Base-by-base conservation (phyloP, 37 sponge, comb jelly and placozoan species). In the Aphrocallistes beatrix region DNA sequence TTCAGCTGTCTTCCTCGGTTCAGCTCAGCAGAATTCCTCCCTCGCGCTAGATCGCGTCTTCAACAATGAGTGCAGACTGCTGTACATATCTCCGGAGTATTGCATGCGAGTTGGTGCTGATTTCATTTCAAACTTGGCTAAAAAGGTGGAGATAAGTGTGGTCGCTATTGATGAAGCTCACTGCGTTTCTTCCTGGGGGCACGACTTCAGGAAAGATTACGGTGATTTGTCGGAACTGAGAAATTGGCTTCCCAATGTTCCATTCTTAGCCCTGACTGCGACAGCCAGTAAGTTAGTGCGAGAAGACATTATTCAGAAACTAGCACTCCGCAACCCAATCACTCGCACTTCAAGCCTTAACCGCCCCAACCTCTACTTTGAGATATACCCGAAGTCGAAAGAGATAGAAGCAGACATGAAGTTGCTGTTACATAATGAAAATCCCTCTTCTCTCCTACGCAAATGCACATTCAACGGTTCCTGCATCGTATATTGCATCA, bases 131-230 rank as follows among this genome's bases (percentile, higher is more conserved):
- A 60, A 60, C 75, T 13, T 60, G 34, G 28, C 10, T 28, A 13
- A 3, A 1, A 21, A 60, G n/a, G 75, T 60, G 6, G 25, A 19
- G 10, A 60, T 60, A 19, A 25, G 75, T 13, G 10, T 60, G 75
- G 75, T 90, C 1, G 83, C 82, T 21, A 82, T 90, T 0, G 90
- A 90, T 83, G 90, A 90, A 37, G 88, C 88, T 1, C 90, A 90
- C 83, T 90, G 90, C 69, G 88, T 90, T 16, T 90, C 90, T 1
- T 83, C 88, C n/a, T 90, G 90, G 90, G 90, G 90, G 23, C 90
- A 90, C 37, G 88, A 90, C 51, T 90, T 90, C 47, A 47, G 90
- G 23, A 87, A 87, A 1, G 90, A 90, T 30, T 90, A 88, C 38
- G 82, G 69, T 8, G 81, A 88, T 36, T 38, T 90, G 36, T 82